phyloP scores from a whole-genome alignment of 2,888 invertebrate genomes.

The Liopterus haemorrhoidalis region DNA sequence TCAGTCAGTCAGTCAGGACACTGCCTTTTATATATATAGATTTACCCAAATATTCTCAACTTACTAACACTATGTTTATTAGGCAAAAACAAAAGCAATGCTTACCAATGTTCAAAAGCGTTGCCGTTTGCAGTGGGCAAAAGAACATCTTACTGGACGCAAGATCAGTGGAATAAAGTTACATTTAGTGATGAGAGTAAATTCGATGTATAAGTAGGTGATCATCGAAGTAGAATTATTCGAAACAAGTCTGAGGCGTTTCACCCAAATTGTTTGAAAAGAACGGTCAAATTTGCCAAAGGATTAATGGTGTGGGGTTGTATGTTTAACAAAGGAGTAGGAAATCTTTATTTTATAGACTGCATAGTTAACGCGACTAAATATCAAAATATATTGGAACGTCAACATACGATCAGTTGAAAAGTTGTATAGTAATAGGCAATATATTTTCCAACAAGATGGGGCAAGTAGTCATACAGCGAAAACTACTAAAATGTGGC shows the following conservation, averaged over 20 bases:
- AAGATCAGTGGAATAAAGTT: constrained; percentile 14
- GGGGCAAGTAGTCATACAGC: constrained; percentile 13
- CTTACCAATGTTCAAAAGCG: too few relatives aligned
- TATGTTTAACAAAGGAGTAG: constrained; percentile 13
- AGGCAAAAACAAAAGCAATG: too few relatives aligned
- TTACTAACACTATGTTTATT: too few relatives aligned
- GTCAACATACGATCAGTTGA: neutral
- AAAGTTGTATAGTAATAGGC: constrained; percentile 12
- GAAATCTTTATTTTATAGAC: constrained; percentile 7
- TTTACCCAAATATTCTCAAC: too few relatives aligned
- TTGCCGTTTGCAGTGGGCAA: too few relatives aligned
- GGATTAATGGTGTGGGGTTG: constrained; percentile 16
- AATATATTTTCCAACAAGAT: too few relatives aligned
- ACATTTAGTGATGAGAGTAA: constrained; percentile 19
- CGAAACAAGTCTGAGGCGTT: constrained; percentile 7
- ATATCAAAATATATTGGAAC: constrained; percentile 8
- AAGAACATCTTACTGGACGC: too few relatives aligned
- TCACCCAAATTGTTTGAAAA: constrained; percentile 11
- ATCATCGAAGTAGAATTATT: constrained; percentile 6
- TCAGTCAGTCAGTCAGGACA: too few relatives aligned
- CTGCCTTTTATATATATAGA: too few relatives aligned
- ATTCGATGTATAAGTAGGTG: constrained; percentile 13
- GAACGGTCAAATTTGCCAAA: constrained; percentile 10
- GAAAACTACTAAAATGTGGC: constrained; percentile 10
- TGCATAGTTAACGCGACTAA: constrained; percentile 8